phyloP scores from a whole-genome alignment of 2,113 vertebrate genomes.

The Alligator mississippiensis region DNA sequence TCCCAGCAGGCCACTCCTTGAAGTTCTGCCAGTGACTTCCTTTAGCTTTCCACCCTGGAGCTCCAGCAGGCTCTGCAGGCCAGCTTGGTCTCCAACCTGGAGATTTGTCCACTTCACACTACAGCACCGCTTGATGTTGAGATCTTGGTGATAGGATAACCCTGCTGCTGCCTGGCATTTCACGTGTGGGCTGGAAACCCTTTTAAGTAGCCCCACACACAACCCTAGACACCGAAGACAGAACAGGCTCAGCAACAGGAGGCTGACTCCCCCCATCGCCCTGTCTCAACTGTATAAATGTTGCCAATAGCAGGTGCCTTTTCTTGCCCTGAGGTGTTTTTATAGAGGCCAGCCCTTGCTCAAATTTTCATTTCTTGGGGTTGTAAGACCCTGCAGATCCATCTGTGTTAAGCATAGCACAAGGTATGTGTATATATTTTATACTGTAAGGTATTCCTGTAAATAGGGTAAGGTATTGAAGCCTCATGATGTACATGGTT shows the following conservation, averaged over 20 bases:
- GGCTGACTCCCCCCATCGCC: not conserved
- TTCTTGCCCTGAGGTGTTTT: not conserved
- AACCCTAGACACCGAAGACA: not conserved
- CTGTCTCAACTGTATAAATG: not conserved
- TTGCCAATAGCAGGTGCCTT: constrained; percentile 47
- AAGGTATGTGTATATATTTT: constrained; percentile 56
- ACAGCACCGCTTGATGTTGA: not conserved
- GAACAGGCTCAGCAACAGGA: not conserved
- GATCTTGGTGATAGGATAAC: not conserved
- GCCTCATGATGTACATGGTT: constrained; percentile 61
- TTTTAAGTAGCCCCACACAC: fast-evolving
- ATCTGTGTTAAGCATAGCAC: constrained; percentile 22
- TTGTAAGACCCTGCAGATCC: not conserved
- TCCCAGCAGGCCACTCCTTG: not conserved
- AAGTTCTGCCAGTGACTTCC: not conserved
- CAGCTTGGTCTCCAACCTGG: not conserved
- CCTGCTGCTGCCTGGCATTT: not conserved
- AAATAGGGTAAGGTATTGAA: constrained; percentile 77
- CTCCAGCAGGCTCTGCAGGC: too few relatives aligned
- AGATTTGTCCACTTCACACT: not conserved
- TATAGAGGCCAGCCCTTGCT: not conserved
- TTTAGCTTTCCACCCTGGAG: not conserved
- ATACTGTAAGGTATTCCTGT: constrained; percentile 65
- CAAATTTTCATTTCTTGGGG: not conserved
- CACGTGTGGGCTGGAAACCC: not conserved